Evolutionary conservation across 2,888 invertebrate genomes (phyloP).

Genomic region (Eubasilissa splendida): DNA sequence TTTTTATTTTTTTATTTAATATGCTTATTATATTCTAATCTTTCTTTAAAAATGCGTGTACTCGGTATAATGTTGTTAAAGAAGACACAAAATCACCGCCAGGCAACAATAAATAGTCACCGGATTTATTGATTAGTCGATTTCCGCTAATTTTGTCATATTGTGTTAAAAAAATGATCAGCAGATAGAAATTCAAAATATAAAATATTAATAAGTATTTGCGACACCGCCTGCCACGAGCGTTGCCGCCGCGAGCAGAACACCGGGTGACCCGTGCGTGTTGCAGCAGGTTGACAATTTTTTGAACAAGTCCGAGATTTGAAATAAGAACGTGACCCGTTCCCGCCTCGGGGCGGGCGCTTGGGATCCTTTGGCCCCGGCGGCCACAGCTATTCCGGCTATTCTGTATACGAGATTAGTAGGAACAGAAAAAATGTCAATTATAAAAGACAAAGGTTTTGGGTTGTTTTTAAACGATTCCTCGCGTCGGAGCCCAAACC

Average conservation of each 20-base stretch:
- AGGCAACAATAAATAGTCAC: too few relatives aligned
- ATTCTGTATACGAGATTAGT: constrained; percentile 57
- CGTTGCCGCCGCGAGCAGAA: constrained; percentile 29
- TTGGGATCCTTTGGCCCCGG: constrained; percentile 27
- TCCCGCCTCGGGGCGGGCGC: not conserved
- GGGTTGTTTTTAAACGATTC: constrained; percentile 56
- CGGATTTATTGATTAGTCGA: too few relatives aligned
- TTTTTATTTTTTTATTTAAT: too few relatives aligned
- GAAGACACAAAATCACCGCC: too few relatives aligned
- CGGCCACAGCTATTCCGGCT: constrained; percentile 44
- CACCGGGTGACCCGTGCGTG: constrained; percentile 57
- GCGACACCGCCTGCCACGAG: constrained; percentile 14
- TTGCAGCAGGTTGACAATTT: constrained; percentile 57
- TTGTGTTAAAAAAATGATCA: too few relatives aligned
- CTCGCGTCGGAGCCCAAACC: constrained; percentile 27
- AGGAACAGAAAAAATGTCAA: constrained; percentile 58
- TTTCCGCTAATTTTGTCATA: too few relatives aligned
- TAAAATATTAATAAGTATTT: constrained; percentile 13
- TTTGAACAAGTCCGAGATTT: constrained; percentile 48
- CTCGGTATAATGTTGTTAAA: too few relatives aligned
- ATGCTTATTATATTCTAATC: too few relatives aligned
- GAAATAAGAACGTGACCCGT: constrained; percentile 40
- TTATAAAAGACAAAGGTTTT: constrained; percentile 59
- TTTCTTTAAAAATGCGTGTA: too few relatives aligned
- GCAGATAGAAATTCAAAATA: not conserved